Base-by-base conservation (phyloP, 2,113 vertebrate species). In the Gadus chalcogrammus region DNA sequence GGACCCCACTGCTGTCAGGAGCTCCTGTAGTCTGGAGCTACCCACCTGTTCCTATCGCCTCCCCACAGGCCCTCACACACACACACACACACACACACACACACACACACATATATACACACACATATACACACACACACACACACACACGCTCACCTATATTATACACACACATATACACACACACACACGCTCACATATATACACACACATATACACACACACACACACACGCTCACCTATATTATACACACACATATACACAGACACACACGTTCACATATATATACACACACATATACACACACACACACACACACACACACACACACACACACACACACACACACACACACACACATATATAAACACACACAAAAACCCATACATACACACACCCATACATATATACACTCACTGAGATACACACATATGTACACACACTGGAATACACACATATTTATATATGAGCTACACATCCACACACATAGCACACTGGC, bases 1-100 rank as follows among this genome's bases (percentile, higher is more conserved):
- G 89, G 89, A 91, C 88, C 88, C 81, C 83, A 73, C 82, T 85
- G 85, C 89, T 91, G 89, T 89, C 89, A 91, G 85, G 86, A 88
- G 86, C 86, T 87, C 87, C 88, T 88, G 88, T 84, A 91, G 89
- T 90, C 85, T 89, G 84, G 80, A 81, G 81, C 84, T 87, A 87
- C 89, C 89, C 89, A 91, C 88, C 89, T 91, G 89, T 90, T 91
- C 87, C 79, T 61, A 76, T 72, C 75, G 75, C 11, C 71, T 88
- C 88, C 87, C 88, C 71, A 60, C 83, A 87, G 86, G 76, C 82
- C 77, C 69, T 55, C 74, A 73, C 76, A 74, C 78, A 74, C 73
- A 75, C 42, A 48, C 42, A 48, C 42, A 11, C 42, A 6, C 72
- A 71, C 48, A 75, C 78, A 80, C 69, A 71, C 65, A 65, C 73